A percentile compares a stretch with the other conserved stretches of the same genome.
Evolutionary conservation across 53 echinoderm and acorn worm genomes (phyloP).

Genomic region (Hippasteria phrygiana): DNA sequence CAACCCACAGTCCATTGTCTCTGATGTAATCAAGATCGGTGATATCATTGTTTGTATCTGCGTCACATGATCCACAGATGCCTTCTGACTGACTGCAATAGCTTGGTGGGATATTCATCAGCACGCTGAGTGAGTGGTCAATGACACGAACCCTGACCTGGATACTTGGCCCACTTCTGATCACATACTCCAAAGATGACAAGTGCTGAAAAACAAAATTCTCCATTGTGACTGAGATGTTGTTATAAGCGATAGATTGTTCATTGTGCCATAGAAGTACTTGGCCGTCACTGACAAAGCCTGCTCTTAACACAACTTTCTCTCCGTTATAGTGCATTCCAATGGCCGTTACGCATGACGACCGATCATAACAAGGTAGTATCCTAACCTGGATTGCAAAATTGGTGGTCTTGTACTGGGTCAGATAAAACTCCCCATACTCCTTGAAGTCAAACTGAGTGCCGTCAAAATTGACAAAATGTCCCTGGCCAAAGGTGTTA

Average conservation of each 20-base stretch:
- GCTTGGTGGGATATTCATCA: conserved; percentile 45
- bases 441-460: conserved; percentile 91
- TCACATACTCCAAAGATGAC: conserved; percentile 69
- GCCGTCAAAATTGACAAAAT: conserved; percentile 81
- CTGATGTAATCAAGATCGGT: conserved; percentile 45
- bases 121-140: conserved; percentile 73
- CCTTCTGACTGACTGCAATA: conserved; percentile 62
- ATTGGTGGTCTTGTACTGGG: conserved; percentile 24
- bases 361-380: conserved; percentile 79
- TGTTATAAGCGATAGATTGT: conserved; percentile 34
- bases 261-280: conserved; percentile 78
- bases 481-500: conserved; percentile 86
- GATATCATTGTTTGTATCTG: conserved; percentile 77
- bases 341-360: conserved; percentile 80
- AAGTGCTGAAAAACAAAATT: conserved; percentile 62
- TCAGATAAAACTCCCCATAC: conserved; percentile 79
- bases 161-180: conserved; percentile 30
- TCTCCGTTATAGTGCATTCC: conserved; percentile 64
- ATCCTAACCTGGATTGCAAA: conserved; percentile 75
- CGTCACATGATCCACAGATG: conserved; percentile 91
- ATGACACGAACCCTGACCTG: conserved; percentile 62
- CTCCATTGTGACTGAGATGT: conserved; percentile 34
- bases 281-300: conserved; percentile 69
- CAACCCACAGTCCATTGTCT: conserved; percentile 61
- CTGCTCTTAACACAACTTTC: conserved; percentile 70